Base-by-base conservation (phyloP, 2,113 vertebrate genomes). In the Oreochromis tanganicae region DNA sequence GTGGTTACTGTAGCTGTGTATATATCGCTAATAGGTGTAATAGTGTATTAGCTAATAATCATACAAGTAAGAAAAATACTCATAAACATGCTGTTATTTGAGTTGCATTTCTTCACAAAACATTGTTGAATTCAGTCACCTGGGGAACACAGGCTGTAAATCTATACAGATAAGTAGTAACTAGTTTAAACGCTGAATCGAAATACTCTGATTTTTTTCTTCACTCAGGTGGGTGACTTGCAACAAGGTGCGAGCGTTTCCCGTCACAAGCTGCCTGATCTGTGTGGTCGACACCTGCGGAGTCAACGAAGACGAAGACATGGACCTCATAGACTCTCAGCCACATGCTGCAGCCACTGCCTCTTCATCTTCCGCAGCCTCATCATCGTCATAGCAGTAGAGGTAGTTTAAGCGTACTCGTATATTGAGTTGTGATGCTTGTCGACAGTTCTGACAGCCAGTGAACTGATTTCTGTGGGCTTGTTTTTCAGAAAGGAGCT, bases 241-340 rank as follows among this genome's bases (percentile, higher is more conserved):
- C 93, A 98, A 96, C 86, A 99, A 99, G 96, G 98, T 99, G 83
- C 97, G 98, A n/a, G 98, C 98, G 52, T 99, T 99, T 84, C 98
- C 98, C 4, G 97, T 99, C 91, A 99, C 98, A 17, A 99, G 97
- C 93, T 99, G 98, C 92, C 97, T 99, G 85, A 99, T 99, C 93
- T 99, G 98, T 90, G 98, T 99, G 85, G 98, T 99, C 71, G 98
- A 99, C 95, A 99, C 97, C 9, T 99, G 98, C 66, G 98, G 98
- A 21, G 98, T 98, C 94, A 99, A 99, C 66, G 98, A 99, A 95
- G 98, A 99, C 82, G 95, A 97, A 73, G 90, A 95, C 89, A 92
- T 94, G 90, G 95, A 95, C 24, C 83, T 95, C 21, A 93, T 95
- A 43, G 94, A 94, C 87, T 93, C 93, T 29, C 95, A 95, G 84